Base-by-base conservation (phyloP, 2,113 vertebrate genomes). In the Panurus biarmicus region DNA sequence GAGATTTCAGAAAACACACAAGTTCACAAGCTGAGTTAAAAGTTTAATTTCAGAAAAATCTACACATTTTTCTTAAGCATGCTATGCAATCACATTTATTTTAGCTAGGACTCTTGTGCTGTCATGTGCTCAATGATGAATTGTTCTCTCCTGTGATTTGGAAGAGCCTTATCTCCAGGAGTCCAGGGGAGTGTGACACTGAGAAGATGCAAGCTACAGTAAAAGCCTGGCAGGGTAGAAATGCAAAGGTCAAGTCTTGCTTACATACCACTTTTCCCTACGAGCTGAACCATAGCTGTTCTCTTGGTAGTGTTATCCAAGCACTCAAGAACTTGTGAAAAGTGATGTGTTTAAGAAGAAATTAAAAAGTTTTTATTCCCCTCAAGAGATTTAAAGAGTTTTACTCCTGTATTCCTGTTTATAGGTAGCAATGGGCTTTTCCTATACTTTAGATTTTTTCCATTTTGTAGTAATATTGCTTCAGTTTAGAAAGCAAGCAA, bases 241-340 rank as follows among this genome's bases (percentile, higher is more conserved):
- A 54, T 14, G 17, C 50, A 58, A 31, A 57, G 14, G 23, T 54
- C 48, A 36, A 69, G 36, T 16, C 15, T 15, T 57, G 16, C 22
- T 69, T 40, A 45, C 4, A 6, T 4, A 29, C 22, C 11, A 3
- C 36, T 67, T 57, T 14, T 33, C 24, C 18, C 28, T 4, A 26
- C 0, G 0, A 29, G 10, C 22, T 36, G 11, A 76, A 31, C 10
- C 31, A 2, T 20, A 45, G 31, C 10, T 61, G 29, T 7, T 35
- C 11, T 56, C 45, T 65, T 42, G 7, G 28, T 23, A 21, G 5
- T 7, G 12, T 23, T 66, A 53, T 6, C 7, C 15, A 71, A 87
- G 42, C 13, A 26, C 11, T 72, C 14, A 28, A 83, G 15, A 60
- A 18, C 7, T 18, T 1, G 1, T 16, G 7, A 50, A 80, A 48